Conservation (phyloP, 1,140 invertebrate genomes). For the Eupeodes corollae region DNA sequence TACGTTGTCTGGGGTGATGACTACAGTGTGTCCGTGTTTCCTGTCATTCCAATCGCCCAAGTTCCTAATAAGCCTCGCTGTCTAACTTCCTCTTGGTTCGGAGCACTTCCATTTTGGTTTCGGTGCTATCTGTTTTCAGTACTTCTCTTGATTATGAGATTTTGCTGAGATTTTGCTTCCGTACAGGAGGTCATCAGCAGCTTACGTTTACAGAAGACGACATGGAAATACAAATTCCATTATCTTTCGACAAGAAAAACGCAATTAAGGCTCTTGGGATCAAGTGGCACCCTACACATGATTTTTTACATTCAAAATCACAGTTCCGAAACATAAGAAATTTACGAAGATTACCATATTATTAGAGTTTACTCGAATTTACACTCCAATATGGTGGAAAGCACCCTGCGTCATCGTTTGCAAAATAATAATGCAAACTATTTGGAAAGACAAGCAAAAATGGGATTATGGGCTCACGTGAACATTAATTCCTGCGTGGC, state of each 20-base stretch:
- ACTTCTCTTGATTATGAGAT: too few species aligned
- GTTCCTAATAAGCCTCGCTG: too few species aligned
- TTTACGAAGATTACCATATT: too few species aligned
- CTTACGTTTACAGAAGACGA: too few species aligned
- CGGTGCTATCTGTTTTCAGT: too few species aligned
- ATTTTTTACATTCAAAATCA: conserved; percentile 11
- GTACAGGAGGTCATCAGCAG: too few species aligned
- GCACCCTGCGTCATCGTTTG: conserved; percentile 11
- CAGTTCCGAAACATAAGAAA: not conserved
- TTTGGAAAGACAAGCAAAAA: conserved; percentile 8
- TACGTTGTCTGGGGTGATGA: too few species aligned
- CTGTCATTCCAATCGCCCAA: too few species aligned
- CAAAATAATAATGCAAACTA: conserved; percentile 13
- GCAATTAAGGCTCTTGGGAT: conserved; percentile 11
- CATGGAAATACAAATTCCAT: not conserved
- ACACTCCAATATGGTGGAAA: conserved; percentile 14
- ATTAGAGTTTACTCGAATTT: conserved; percentile 8
- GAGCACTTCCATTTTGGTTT: too few species aligned
- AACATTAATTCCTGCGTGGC: conserved; percentile 2
- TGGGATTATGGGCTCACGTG: conserved; percentile 14
- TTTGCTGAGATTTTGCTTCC: too few species aligned
- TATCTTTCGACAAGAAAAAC: conserved; percentile 4
- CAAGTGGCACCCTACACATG: conserved; percentile 9
- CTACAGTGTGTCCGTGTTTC: too few species aligned
- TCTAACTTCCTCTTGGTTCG: too few species aligned